Evolutionary conservation across 2,888 invertebrate species (phyloP), one percentile per base, ranked within the genome.

Genomic region (Ormyrus nitidulus): DNA sequence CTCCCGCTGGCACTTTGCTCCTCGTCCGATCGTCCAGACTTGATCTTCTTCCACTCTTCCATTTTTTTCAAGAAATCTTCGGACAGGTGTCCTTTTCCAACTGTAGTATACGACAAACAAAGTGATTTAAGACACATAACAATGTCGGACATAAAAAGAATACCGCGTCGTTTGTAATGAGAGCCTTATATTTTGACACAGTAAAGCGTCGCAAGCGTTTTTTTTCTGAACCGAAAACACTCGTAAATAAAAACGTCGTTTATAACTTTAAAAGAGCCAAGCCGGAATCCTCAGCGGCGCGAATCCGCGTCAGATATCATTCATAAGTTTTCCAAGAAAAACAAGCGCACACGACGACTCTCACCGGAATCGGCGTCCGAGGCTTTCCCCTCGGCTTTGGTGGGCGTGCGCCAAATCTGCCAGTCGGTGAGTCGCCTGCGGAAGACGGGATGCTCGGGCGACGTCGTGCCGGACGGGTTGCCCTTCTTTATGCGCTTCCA

Each of bases 41-140:
- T 96, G 88, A 95, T 94, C 83, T 93, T 93, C 87, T 95, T 96
- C 97, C 97, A 97, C 91, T 95, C 95, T 86, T 96, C 95, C 91
- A 97, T 93, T 91, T 95, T 96, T 86, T 94, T 95, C 54, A 95
- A 92, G 88, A 97, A 97, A 86, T 97, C 97, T 80, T 96, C 44
- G 95, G 95, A 95, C 10, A 96, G 91, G 83, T 94, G 94, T 83
- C 93, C 92, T 78, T 93, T 92, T 44, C 94, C 94, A 0, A 94
- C 5, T 19, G 46, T n/a, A 48, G 10, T 54, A 64, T 19, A 58
- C 34, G 34, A 34, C 34, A 34, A 34, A 34, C 34, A 34, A 34
- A 34, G 34, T 34, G 34, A 34, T 34, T 34, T 34, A 34, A 34
- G 34, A 34, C 34, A 34, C 3, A 0, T 0, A 34, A 34, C 34